These are phyloP conservation scores for Myrmophylax atrothorax DNA, from an alignment of 2,113 vertebrate genomes.

Conservation along the genomic window DNA sequence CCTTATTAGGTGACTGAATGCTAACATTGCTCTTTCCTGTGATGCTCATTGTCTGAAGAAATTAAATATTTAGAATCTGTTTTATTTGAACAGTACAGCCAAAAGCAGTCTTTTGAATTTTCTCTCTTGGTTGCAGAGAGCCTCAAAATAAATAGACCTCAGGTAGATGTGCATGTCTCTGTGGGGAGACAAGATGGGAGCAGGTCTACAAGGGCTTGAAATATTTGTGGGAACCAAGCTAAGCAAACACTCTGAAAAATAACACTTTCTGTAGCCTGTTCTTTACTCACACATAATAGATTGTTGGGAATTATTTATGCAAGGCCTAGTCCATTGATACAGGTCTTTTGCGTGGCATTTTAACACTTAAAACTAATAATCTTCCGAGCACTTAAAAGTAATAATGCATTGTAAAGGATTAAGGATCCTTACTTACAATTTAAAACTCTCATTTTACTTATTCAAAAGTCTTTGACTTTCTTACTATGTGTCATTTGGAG, in stretches of 20 bases:
- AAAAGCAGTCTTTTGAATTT: neutral
- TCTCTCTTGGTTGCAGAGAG: neutral
- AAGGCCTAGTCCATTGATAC: neutral
- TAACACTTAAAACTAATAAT: neutral
- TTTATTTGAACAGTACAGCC: conserved; percentile 37
- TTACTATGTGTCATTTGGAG: too few species aligned
- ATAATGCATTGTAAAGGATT: neutral
- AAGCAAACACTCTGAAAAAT: neutral
- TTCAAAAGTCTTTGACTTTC: neutral
- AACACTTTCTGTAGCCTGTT: neutral
- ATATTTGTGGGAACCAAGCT: neutral
- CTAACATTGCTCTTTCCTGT: neutral
- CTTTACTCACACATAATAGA: neutral
- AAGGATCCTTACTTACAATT: neutral
- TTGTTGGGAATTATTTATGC: neutral
- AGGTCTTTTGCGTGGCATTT: neutral
- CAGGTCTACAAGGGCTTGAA: neutral
- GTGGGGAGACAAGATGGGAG: neutral
- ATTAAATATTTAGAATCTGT: conserved; percentile 68
- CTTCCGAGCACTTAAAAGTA: neutral
- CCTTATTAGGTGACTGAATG: conserved; percentile 64
- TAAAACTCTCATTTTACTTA: neutral
- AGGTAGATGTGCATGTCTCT: neutral
- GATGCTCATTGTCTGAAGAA: conserved; percentile 26
- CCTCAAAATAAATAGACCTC: neutral